Conservation (phyloP, 2,888 invertebrate genomes). For the Tetanocera ferruginea region DNA sequence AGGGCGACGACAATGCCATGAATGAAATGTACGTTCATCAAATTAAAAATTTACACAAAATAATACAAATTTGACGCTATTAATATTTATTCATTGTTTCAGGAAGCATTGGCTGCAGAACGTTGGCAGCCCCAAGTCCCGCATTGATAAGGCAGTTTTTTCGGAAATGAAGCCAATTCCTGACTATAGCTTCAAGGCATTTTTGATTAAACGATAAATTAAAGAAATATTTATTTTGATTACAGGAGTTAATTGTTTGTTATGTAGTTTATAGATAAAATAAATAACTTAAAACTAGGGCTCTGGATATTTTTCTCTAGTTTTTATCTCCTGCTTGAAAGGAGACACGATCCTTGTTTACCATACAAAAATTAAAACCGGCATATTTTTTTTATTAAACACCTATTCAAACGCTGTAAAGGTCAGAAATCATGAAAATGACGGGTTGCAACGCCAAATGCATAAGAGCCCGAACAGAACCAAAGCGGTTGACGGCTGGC, state of each 20-base stretch:
- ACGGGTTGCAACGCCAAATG: too few species aligned
- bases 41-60: background rate
- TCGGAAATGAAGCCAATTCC: slow-evolving; percentile 74
- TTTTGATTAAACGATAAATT: slow-evolving; percentile 69
- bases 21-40: slow-evolving; percentile 71
- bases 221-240: background rate
- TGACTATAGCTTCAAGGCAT: slow-evolving; percentile 71
- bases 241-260: background rate
- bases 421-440: too few species aligned
- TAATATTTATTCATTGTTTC: slow-evolving; percentile 35
- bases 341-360: too few species aligned
- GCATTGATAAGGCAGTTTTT: slow-evolving; percentile 81
- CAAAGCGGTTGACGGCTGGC: too few species aligned
- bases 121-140: slow-evolving; percentile 82
- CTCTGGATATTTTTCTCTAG: too few species aligned
- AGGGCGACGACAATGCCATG: slow-evolving; percentile 72
- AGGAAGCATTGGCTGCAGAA: slow-evolving; percentile 71
- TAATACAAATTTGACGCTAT: background rate
- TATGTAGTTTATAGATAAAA: background rate
- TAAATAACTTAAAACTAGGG: background rate
- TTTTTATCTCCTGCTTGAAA: too few species aligned
- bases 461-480: too few species aligned
- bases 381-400: too few species aligned
- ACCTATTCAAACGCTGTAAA: too few species aligned
- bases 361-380: too few species aligned